phyloP scores from a whole-genome alignment of 2,113 vertebrate genomes.

The Cheirogaleus medius region DNA sequence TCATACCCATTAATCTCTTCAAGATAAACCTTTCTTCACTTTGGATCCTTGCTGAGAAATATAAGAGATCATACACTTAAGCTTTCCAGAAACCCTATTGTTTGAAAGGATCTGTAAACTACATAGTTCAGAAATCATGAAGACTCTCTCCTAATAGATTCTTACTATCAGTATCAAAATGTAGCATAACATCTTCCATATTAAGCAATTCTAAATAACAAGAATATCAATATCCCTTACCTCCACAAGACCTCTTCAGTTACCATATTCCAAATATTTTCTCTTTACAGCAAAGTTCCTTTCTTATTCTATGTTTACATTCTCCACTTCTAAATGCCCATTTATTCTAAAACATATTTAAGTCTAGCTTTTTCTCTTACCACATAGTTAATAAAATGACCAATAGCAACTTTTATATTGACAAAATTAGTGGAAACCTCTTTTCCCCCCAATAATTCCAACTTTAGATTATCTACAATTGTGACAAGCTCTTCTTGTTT shows the following conservation, averaged over 20 bases:
- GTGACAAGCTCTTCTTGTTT: neutral
- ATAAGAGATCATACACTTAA: neutral
- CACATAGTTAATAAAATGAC: neutral
- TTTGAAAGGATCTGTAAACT: neutral
- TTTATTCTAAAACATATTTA: neutral
- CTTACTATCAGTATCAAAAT: neutral
- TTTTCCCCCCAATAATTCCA: neutral
- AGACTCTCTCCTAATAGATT: neutral
- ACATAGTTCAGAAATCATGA: neutral
- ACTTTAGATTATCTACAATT: neutral
- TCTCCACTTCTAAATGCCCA: neutral
- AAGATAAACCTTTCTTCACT: neutral
- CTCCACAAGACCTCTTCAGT: neutral
- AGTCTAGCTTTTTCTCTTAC: neutral
- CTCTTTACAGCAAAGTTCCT: neutral
- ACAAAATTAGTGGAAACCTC: neutral
- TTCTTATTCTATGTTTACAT: neutral
- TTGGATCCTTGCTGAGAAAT: neutral
- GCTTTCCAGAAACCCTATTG: too few relatives aligned
- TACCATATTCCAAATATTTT: neutral
- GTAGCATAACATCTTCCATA: neutral
- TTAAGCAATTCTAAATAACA: neutral
- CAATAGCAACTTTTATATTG: accelerated
- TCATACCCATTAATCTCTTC: neutral
- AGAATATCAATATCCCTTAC: neutral